Evolutionary conservation across 2,797 vertebrate genomes (phyloP).

Genomic region (Anas bernieri): DNA sequence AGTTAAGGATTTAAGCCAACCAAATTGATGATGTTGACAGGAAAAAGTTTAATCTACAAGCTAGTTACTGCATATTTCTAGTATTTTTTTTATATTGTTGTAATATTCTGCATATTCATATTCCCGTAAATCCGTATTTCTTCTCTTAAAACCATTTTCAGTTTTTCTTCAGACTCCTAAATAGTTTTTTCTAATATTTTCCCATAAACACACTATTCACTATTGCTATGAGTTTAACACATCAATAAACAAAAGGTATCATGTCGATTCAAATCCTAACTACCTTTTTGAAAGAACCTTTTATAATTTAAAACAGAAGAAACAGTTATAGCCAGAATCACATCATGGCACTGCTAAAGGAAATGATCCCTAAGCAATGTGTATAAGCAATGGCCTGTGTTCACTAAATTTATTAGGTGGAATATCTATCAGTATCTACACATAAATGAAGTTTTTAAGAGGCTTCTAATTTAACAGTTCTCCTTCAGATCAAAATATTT

Average conservation of each 20-base stretch:
- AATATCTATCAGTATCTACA: not conserved
- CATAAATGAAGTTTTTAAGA: conserved; percentile 11
- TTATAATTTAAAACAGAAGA: not conserved
- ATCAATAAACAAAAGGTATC: not conserved
- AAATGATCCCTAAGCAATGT: not conserved
- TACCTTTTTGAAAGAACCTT: not conserved
- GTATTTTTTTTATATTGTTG: too few relatives aligned
- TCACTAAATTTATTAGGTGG: not conserved
- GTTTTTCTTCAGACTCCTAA: not conserved
- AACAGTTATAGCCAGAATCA: not conserved
- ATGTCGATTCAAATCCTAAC: not conserved
- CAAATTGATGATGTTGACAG: not conserved
- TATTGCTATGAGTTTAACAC: not conserved
- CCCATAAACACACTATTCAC: not conserved
- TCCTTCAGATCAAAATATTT: conserved; percentile 59
- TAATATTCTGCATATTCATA: too few relatives aligned
- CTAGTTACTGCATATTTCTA: not conserved
- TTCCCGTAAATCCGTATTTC: not conserved
- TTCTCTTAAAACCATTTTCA: not conserved
- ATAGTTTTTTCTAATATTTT: not conserved
- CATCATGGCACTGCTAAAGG: not conserved
- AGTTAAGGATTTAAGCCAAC: not conserved
- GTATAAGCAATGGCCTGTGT: not conserved
- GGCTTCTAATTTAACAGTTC: conserved; percentile 2
- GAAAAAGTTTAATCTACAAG: not conserved